These are phyloP conservation scores for Orchesella cincta DNA, from an alignment of 1,140 invertebrate species.

Conservation along the genomic window DNA sequence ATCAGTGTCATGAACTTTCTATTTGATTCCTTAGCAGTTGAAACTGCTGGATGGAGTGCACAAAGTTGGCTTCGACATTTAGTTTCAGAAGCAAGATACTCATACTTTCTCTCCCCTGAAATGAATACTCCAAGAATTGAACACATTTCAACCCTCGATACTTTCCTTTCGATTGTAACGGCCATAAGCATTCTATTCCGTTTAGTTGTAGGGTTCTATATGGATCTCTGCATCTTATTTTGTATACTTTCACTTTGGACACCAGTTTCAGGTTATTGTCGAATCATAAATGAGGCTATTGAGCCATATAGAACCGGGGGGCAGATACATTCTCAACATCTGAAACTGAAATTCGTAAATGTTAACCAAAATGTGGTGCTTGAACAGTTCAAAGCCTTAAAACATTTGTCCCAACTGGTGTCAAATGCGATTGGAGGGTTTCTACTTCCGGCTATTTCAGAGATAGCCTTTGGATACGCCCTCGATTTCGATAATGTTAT, in stretches of 20 bases:
- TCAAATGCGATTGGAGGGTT: background rate
- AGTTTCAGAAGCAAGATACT: background rate
- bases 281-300: background rate
- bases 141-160: background rate
- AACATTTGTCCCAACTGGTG: background rate
- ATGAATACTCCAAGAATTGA: background rate
- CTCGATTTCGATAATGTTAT: background rate
- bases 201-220: background rate
- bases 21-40: too few relatives aligned
- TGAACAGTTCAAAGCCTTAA: background rate
- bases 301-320: too few relatives aligned
- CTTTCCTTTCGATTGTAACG: background rate
- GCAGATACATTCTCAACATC: background rate
- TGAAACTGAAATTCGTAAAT: background rate
- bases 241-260: conserved; percentile 5
- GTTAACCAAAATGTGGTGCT: background rate
- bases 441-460: background rate
- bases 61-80: too few relatives aligned
- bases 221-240: background rate
- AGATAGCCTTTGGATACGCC: background rate
- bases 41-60: too few relatives aligned
- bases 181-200: background rate
- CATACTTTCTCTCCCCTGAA: background rate
- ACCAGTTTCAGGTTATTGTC: background rate
- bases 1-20: background rate